These are phyloP conservation scores for Drosophila robusta DNA, from an alignment of 2,888 invertebrate species.

Conservation along the genomic window DNA sequence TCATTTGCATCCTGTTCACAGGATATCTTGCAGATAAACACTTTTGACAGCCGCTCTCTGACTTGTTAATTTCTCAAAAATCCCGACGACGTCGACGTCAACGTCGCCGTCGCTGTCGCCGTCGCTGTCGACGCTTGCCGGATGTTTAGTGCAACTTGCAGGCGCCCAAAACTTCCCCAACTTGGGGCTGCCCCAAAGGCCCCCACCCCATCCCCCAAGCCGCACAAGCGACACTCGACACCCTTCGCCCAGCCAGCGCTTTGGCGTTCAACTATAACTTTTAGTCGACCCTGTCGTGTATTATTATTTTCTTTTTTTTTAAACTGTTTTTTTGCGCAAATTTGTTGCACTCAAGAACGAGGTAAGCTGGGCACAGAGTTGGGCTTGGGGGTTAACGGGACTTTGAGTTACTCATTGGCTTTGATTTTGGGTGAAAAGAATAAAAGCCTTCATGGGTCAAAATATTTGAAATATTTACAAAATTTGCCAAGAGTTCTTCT, in stretches of 20 bases:
- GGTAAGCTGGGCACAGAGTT: background rate
- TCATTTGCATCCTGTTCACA: background rate
- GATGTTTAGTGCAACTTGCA: slow-evolving; percentile 70
- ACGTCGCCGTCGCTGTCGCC: slow-evolving; percentile 26
- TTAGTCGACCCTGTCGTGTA: slow-evolving; percentile 57
- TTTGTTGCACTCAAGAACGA: slow-evolving; percentile 44
- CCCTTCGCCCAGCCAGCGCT: background rate
- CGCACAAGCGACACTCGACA: no score
- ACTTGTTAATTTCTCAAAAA: slow-evolving; percentile 61
- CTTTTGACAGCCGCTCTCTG: background rate
- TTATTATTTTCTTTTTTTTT: slow-evolving; percentile 34
- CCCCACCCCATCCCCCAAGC: no score
- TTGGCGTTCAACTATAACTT: slow-evolving; percentile 52
- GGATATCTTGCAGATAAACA: background rate
- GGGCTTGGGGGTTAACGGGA: background rate
- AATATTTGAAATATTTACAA: no score
- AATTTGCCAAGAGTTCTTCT: no score
- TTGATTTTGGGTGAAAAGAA: no score
- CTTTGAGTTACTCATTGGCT: slow-evolving; percentile 4
- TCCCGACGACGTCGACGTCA: slow-evolving; percentile 54
- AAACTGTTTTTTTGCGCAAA: slow-evolving; percentile 20
- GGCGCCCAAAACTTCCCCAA: slow-evolving; percentile 29
- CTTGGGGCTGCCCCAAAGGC: slow-evolving; percentile 23
- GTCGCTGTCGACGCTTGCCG: slow-evolving; percentile 52
- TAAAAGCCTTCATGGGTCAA: no score